Conservation (phyloP, 1,140 invertebrate genomes). For the Schlechtendalia chinensis region DNA sequence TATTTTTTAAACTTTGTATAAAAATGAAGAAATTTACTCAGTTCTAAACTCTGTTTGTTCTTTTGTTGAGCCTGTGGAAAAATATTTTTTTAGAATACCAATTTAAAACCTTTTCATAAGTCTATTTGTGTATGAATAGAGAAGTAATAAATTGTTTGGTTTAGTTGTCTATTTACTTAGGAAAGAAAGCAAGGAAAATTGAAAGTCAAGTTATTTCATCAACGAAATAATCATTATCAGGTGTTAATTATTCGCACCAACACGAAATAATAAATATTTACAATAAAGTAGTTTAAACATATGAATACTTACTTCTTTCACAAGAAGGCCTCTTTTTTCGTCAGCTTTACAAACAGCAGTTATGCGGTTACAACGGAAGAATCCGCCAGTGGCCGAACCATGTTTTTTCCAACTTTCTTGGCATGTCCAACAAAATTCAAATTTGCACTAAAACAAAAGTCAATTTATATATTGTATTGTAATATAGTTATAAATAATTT, state of each 20-base stretch:
- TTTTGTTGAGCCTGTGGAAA: slow-evolving; percentile 62
- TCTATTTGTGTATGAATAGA: neutral
- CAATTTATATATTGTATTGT: neutral
- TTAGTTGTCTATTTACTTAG: neutral
- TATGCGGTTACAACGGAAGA: slow-evolving; percentile 71
- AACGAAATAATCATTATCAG: no score
- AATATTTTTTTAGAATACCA: slow-evolving; percentile 35
- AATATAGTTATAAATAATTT: no score
- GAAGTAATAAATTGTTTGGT: neutral
- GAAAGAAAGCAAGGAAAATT: neutral
- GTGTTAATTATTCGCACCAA: no score
- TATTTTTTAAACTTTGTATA: slow-evolving; percentile 69
- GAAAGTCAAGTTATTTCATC: neutral
- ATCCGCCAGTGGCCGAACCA: slow-evolving; percentile 70
- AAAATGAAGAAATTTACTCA: slow-evolving; percentile 68
- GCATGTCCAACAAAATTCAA: slow-evolving; percentile 77
- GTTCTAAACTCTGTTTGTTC: slow-evolving; percentile 61
- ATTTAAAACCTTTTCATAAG: no score
- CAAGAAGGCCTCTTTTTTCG: slow-evolving; percentile 63
- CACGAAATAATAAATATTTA: no score
- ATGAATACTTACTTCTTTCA: slow-evolving; percentile 59
- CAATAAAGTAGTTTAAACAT: no score
- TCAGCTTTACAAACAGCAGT: slow-evolving; percentile 68
- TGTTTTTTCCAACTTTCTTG: slow-evolving; percentile 74
- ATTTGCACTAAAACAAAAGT: slow-evolving; percentile 64